phyloP scores from a whole-genome alignment of 2,888 invertebrate species.

The Lepidochrysops patricia region DNA sequence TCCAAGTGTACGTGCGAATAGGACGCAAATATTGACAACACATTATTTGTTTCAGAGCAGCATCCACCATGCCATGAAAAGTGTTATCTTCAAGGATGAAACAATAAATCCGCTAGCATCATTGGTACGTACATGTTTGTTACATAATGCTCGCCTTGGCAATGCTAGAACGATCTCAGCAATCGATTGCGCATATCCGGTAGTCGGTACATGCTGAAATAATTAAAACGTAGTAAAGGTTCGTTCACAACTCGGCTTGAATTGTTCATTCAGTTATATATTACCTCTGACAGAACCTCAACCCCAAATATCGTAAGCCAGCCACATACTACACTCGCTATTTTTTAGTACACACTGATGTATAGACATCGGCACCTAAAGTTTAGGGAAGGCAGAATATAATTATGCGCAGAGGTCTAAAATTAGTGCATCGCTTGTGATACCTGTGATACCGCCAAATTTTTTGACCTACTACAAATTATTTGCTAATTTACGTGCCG shows the following conservation, averaged over 20 bases:
- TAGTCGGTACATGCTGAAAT: conserved; percentile 34
- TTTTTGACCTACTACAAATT: no score
- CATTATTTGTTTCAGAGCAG: not conserved
- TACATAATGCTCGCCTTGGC: conserved; percentile 37
- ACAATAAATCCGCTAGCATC: conserved; percentile 10
- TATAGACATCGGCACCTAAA: no score
- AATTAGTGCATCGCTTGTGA: no score
- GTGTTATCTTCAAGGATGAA: conserved; percentile 12
- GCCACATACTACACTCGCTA: no score
- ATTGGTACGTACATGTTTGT: conserved; percentile 13
- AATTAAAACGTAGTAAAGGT: conserved; percentile 30
- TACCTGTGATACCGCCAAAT: no score
- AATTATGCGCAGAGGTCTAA: no score
- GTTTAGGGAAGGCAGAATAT: no score
- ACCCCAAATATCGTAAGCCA: no score
- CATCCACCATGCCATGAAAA: conserved; percentile 1
- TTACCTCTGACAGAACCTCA: no score
- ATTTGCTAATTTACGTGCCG: no score
- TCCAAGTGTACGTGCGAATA: not conserved
- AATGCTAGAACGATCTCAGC: conserved; percentile 38
- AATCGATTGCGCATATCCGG: conserved; percentile 37
- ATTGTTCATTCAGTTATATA: no score
- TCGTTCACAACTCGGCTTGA: not conserved
- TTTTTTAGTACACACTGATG: no score
- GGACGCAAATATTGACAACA: not conserved